A percentile compares a stretch with the other conserved stretches of the same genome.
These are phyloP conservation scores for Oeneis ivallda DNA, from an alignment of 2,888 invertebrate genomes.

Conservation along the genomic window DNA sequence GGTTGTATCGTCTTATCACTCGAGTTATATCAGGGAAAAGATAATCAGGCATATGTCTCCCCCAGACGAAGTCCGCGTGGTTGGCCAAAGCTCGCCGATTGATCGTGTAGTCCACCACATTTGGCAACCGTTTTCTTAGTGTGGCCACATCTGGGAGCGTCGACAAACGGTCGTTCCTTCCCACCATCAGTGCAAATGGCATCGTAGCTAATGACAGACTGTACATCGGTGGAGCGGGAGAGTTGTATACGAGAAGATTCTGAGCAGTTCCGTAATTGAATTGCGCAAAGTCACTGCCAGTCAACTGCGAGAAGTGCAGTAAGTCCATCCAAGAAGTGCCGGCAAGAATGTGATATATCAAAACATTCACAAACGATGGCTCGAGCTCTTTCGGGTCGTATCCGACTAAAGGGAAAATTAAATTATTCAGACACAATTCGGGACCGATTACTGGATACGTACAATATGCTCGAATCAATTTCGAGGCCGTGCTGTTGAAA, in stretches of 20 bases:
- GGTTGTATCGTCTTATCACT: slow-evolving; percentile 35
- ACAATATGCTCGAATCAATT: slow-evolving; percentile 31
- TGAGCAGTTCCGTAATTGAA: slow-evolving; percentile 48
- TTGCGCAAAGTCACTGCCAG: slow-evolving; percentile 43
- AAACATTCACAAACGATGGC: slow-evolving; percentile 42
- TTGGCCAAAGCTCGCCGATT: slow-evolving; percentile 38
- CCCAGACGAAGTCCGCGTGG: slow-evolving; percentile 48
- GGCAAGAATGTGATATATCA: slow-evolving; percentile 50
- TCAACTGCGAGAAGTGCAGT: slow-evolving; percentile 50
- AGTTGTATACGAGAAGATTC: slow-evolving; percentile 42
- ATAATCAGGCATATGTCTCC: slow-evolving; percentile 40
- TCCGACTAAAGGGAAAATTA: slow-evolving; percentile 33
- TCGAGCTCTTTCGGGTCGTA: slow-evolving; percentile 47
- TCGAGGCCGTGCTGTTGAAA: slow-evolving; percentile 22
- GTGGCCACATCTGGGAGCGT: slow-evolving; percentile 40
- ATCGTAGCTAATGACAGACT: slow-evolving; percentile 45
- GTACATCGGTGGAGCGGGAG: slow-evolving; percentile 44
- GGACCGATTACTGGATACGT: slow-evolving; percentile 25
- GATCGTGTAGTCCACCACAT: slow-evolving; percentile 43
- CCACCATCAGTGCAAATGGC: slow-evolving; percentile 42
- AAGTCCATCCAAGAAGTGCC: slow-evolving; percentile 53
- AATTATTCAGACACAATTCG: slow-evolving; percentile 34
- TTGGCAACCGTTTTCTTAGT: slow-evolving; percentile 42
- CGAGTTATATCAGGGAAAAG: slow-evolving; percentile 44
- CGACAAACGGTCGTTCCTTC: slow-evolving; percentile 44